Evolutionary conservation across 1,140 invertebrate genomes (phyloP), one percentile per base, ranked within the genome.

Genomic region (Tenebrio molitor): DNA sequence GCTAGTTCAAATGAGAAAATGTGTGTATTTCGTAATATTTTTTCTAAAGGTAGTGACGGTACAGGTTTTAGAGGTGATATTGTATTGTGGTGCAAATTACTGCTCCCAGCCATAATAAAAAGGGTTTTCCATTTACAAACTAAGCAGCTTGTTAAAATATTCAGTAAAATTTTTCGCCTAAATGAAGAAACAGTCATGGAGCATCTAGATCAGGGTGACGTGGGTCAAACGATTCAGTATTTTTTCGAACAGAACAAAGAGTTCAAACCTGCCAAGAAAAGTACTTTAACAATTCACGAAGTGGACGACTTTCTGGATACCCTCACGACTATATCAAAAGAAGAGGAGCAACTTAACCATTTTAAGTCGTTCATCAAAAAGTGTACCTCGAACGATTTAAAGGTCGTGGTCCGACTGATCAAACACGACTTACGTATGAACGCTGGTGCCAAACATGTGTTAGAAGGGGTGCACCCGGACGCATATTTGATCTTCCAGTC

Each of bases 401-500:
- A 92, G 85, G 95, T 92, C 86, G 85, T 97, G 7, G 90, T 97
- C 6, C 85, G 96, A 10, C 83, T 97, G 29, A 92, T 97, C 4
- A 97, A 96, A 84, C 93, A 94, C 78, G 96, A 98, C 84, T 85
- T 98, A 42, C 85, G 94, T 75, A 97, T 97, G 65, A 96, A 96
- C 82, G 92, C 95, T 29, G 95, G 96, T 3, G 91, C 95, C 1
- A 96, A 97, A 83, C 95, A 96, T 80, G 93, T 97, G 85, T 90
- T 91, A 84, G 92, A 93, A 77, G 95, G 90, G 1, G 86, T 98
- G 29, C 92, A 97, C 83, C 86, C 90, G 0, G 90, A 95, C 80
- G 95, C 95, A 0, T 97, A 97, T 83, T 87, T 87, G 76, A 91
- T 93, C 0, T 97, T 95, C 83, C 94, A 97, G 84, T 89, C 92